These are phyloP conservation scores for Falco rusticolus DNA, from an alignment of 2,797 vertebrate genomes.

Conservation along the genomic window DNA sequence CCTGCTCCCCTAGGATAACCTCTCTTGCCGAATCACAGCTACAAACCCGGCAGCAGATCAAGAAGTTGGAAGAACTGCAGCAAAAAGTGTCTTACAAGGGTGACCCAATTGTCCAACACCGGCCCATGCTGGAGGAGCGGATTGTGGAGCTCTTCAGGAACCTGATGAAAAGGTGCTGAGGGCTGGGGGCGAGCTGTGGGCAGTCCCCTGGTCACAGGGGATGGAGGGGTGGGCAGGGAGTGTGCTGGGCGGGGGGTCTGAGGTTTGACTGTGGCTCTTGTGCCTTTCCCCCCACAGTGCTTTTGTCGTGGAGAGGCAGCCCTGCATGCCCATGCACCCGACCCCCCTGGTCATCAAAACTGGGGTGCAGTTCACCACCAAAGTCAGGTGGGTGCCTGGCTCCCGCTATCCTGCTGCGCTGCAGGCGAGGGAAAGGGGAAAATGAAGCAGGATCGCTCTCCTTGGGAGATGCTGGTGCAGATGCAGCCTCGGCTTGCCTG, in stretches of 20 bases:
- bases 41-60: constrained; percentile 98
- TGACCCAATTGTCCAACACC: constrained; percentile 96
- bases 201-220: not conserved
- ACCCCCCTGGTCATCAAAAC: constrained; percentile 98
- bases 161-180: constrained; percentile 93
- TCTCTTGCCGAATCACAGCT: constrained; percentile 97
- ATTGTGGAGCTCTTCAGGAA: constrained; percentile 96
- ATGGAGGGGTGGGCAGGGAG: not conserved
- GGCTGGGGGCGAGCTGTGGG: not conserved
- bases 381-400: constrained; percentile 88
- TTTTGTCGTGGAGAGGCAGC: constrained; percentile 96
- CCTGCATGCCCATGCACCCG: constrained; percentile 99
- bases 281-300: constrained; percentile 78
- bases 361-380: constrained; percentile 98
- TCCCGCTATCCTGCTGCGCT: fast-evolving
- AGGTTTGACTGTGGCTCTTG: not conserved
- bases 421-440: not conserved
- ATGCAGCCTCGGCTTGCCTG: not conserved
- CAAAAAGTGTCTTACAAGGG: constrained; percentile 99
- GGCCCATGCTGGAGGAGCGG: constrained; percentile 95
- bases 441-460: not conserved
- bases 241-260: fast-evolving
- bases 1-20: constrained; percentile 86
- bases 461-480: not conserved
- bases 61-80: constrained; percentile 97